Conservation (phyloP, 2,113 vertebrate species). For the Ictalurus punctatus region DNA sequence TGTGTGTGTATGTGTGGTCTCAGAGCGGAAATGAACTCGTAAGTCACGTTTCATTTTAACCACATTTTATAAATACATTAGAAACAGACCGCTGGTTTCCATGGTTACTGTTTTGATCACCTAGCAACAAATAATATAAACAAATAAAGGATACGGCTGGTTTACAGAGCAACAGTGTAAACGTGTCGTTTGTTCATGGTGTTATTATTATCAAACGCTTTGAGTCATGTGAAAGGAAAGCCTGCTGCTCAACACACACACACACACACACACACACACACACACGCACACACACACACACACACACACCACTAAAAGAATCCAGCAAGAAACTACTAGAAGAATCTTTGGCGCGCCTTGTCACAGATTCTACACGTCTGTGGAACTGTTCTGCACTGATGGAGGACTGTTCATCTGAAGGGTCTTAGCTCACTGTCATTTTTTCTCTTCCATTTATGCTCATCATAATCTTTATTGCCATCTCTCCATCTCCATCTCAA, state of each 20-base stretch:
- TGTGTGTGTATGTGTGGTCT: not conserved
- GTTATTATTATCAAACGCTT: not conserved
- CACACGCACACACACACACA: not conserved
- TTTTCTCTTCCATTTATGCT: too few relatives aligned
- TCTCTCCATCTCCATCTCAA: too few relatives aligned
- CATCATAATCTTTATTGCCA: too few relatives aligned
- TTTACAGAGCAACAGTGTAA: not conserved
- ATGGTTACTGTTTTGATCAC: slow-evolving; percentile 24
- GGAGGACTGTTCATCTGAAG: too few relatives aligned
- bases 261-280: not conserved
- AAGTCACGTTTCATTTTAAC: not conserved
- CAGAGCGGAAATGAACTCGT: not conserved
- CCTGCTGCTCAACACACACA: not conserved
- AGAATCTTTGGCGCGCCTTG: too few relatives aligned
- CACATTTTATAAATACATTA: slow-evolving; percentile 8
- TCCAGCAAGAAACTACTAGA: too few relatives aligned
- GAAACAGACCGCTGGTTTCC: slow-evolving; percentile 49
- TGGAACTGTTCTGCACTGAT: too few relatives aligned
- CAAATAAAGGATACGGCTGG: not conserved
- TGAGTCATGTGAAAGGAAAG: not conserved
- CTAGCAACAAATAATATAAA: slow-evolving; percentile 16
- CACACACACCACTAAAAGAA: too few relatives aligned
- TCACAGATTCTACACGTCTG: too few relatives aligned
- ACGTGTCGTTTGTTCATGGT: not conserved
- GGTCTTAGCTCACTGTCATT: too few relatives aligned